Base-by-base conservation (phyloP, 2,888 invertebrate species). In the Molanna angustata region DNA sequence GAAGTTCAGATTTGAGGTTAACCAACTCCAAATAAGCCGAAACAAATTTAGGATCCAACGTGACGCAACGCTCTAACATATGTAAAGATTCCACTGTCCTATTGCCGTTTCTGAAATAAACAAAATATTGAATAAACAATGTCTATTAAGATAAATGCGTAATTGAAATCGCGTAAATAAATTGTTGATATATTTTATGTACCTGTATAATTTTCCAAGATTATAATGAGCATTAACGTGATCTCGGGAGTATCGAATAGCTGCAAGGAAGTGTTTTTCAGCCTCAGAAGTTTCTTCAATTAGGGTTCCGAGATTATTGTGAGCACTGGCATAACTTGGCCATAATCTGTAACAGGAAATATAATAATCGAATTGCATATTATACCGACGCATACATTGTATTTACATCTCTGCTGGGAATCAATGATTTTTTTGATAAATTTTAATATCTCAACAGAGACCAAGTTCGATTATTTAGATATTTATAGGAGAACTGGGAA, bases 181-280 rank as follows among this genome's bases (percentile, higher is more conserved):
- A 13, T 6, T 33, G 27, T 27, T 27, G 4, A 33, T 13, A 4
- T 33, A 33, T 33, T 4, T 14, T 33, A 33, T 9, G 78, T 71
- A 88, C 90, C 90, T 85, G 74, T 85, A 89, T 27, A 91, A 76
- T 67, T 86, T 87, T 16, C 88, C 92, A 47, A 92, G 79, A 71
- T 92, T 92, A 68, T 88, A 90, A 68, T 90, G 87, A 21, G 91
- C 91, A 64, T 90, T 88, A 49, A 88, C 85, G 66, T 92, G 91
- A 57, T 84, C 82, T 2, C 85, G 79, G 62, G 86, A 86, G 65
- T 87, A 84, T 58, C 80, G 76, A 60, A 88, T 82, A 4, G 89
- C 87, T 41, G 84, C 80, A 58, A 86, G 73, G 73, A 90, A 92
- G 68, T 90, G 89, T 56, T 78, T 73, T 65, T 90, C 90, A 0